Evolutionary conservation across 1,140 invertebrate genomes (phyloP), one percentile per base, ranked within the genome.

Genomic region (Drosophila guanche): DNA sequence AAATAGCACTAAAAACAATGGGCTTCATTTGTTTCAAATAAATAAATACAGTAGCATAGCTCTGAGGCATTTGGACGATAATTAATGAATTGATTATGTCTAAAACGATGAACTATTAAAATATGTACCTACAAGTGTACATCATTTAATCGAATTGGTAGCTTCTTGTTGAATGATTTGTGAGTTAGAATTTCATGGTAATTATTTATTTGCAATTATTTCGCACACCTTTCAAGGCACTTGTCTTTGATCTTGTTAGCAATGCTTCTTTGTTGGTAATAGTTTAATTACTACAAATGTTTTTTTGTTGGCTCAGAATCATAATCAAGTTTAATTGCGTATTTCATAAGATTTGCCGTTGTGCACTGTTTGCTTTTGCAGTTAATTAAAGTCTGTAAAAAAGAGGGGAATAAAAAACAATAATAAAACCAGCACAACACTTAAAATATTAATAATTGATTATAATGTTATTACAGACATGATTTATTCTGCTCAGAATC

Each of bases 391-490:
- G 76, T 79, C 65, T 3, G 51, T 33, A 27, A 46, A 40, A 47
- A 37, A 47, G 23, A 22, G 33, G 22, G 43, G 25, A 54, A 12
- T n/a, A 50, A 66, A 67, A 54, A 80, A 46, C 51, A 41, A 77
- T 59, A 71, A 77, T 51, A 56, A 68, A 83, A 83, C 59, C 71
- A 77, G 75, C 77, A 69, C 81, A 84, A 57, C 46, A 48, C 63
- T 86, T 80, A 86, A 81, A 76, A 76, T 86, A 74, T 86, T 85
- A 86, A 80, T 86, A 86, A 80, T 70, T 86, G 75, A 85, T 77
- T 85, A 86, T 66, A 85, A 73, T 65, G 76, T 66, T 81, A 77
- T 86, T 74, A 85, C 75, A 62, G 68, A 70, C 68, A 76, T 86
- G 81, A 77, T 77, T 77, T 80, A 77, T 86, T 86, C 81, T 77